Base-by-base conservation (phyloP, 2,113 vertebrate species). In the Podiceps cristatus region DNA sequence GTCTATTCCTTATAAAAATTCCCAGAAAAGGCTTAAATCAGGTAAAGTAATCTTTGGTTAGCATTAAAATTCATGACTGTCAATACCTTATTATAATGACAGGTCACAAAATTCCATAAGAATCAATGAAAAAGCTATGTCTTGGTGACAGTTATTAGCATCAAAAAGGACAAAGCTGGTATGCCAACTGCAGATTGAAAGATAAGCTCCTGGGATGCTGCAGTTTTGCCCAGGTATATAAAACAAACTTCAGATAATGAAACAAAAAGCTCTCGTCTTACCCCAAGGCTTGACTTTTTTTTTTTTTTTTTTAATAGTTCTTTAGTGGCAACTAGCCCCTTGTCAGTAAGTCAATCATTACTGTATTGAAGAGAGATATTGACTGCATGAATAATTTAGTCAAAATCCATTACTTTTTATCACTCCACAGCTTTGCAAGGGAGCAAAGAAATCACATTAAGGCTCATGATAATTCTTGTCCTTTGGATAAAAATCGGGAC, bases 61-160 rank as follows among this genome's bases (percentile, higher is more conserved):
- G 5, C 71, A 95, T 82, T 79, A 85, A 92, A 95, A 94, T 91
- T 96, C 28, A 72, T 89, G 29, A 42, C 18, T 93, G 29, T 15
- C 27, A 66, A 24, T 94, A 80, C 14, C 10, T 77, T 45, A 16
- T 24, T 88, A 14, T 76, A 90, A 72, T 25, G 9, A 64, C 44
- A 84, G 19, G 53, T 81, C 31, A 73, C 40, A 88, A 88, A 82
- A 52, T 56, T 90, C 50, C 27, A 3, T 49, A 79, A 64, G 28
- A 95, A 62, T 86, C 37, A 82, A 85, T 79, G 35, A 58, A 79
- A 71, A 60, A 71, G 1, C 8, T 69, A 11, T 64, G 53, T 23
- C 88, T 73, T 3, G 4, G n/a, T 47, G 29, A 86, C 19, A 84
- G 42, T 52, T 69, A 83, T 28, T 74, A 75, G 2, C 25, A 76